Evolutionary conservation across 2,113 vertebrate genomes (phyloP).

Genomic region (Lycocorax pyrrhopterus): DNA sequence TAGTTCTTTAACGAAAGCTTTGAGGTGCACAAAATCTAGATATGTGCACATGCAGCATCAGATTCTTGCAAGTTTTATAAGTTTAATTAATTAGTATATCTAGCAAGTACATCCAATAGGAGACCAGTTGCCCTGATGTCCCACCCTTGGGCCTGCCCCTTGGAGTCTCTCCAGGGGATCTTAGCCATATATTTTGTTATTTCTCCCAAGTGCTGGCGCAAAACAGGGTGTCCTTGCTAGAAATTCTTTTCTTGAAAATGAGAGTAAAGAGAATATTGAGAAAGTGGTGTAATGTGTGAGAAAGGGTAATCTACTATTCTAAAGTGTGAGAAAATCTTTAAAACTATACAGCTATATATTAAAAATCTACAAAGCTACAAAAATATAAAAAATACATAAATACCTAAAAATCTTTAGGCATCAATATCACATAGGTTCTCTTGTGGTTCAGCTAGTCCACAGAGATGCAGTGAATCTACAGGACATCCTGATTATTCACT

Average conservation of each 20-base stretch:
- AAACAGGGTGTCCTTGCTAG: not conserved
- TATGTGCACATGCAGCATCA: fast-evolving
- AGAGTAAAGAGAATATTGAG: not conserved
- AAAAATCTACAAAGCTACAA: not conserved
- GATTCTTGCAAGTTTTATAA: not conserved
- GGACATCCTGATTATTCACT: not conserved
- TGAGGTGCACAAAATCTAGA: not conserved
- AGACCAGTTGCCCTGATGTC: not conserved
- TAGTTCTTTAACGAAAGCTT: not conserved
- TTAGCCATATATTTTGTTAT: not conserved
- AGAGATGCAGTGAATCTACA: not conserved
- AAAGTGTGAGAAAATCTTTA: not conserved
- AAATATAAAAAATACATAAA: not conserved
- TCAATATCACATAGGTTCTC: not conserved
- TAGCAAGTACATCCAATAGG: not conserved
- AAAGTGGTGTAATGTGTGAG: not conserved
- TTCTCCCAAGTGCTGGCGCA: not conserved
- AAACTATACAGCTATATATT: not conserved
- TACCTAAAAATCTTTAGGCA: not conserved
- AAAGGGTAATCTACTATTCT: not conserved
- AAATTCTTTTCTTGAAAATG: not conserved
- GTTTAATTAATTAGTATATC: not conserved
- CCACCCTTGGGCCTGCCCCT: not conserved
- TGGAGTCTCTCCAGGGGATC: not conserved
- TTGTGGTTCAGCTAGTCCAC: not conserved